Percentiles rank a stretch among this genome's conserved stretches.
phyloP scores from a whole-genome alignment of 2,113 vertebrate species.

The human region DNA sequence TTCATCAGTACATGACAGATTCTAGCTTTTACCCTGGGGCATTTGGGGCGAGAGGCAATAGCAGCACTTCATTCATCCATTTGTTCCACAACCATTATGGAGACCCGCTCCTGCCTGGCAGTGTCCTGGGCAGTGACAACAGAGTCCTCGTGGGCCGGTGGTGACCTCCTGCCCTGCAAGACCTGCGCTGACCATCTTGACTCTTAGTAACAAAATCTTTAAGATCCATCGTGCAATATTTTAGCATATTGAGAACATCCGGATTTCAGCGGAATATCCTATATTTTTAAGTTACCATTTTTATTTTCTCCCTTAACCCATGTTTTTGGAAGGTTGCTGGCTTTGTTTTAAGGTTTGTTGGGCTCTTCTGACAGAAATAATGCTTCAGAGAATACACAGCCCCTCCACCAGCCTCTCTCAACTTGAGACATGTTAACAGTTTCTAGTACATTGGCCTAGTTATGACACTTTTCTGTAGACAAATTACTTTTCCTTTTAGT shows the following conservation, averaged over 20 bases:
- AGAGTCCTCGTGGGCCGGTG: background rate
- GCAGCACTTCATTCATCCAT: background rate
- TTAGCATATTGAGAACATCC: background rate
- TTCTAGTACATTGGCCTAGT: background rate
- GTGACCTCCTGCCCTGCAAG: background rate
- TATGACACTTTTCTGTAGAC: background rate
- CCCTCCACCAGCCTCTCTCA: background rate
- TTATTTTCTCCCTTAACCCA: background rate
- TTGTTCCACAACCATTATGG: background rate
- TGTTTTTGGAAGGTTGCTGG: background rate
- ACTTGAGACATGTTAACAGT: background rate
- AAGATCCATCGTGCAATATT: background rate
- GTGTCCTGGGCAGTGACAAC: background rate
- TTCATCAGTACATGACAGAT: background rate
- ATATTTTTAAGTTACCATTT: background rate
- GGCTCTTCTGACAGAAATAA: background rate
- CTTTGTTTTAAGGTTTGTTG: background rate
- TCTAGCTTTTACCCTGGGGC: background rate
- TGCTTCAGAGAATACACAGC: background rate
- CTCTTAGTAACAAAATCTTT: background rate
- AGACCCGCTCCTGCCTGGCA: background rate
- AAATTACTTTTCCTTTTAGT: slow-evolving; percentile 17
- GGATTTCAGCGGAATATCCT: background rate
- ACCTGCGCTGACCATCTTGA: background rate
- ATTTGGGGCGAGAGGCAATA: no score